Conservation (phyloP, 2,797 vertebrate species). For the Rhadinocentrus ornatus region DNA sequence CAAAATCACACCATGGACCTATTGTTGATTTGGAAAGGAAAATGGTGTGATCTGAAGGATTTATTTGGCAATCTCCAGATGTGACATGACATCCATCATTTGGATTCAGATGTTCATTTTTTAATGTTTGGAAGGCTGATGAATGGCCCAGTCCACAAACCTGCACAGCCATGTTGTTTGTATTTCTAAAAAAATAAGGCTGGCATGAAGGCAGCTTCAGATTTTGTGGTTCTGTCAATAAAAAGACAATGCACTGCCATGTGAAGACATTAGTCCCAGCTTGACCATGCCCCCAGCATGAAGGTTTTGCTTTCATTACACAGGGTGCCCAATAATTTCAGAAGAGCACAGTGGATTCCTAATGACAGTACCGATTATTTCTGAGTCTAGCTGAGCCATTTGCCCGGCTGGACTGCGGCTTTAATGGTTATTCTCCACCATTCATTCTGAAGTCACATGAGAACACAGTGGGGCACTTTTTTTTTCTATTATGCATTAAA, state of each 20-base stretch:
- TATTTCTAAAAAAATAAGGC: slow-evolving; percentile 9
- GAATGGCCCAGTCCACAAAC: neutral
- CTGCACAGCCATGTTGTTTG: neutral
- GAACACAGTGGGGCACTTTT: slow-evolving; percentile 12
- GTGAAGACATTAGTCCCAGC: slow-evolving; percentile 37
- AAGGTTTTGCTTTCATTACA: slow-evolving; percentile 33
- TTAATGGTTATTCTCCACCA: slow-evolving; percentile 11
- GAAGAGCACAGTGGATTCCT: slow-evolving; percentile 50
- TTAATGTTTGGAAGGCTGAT: neutral
- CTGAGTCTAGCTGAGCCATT: slow-evolving; percentile 47
- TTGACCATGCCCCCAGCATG: slow-evolving; percentile 27
- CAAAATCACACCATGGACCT: neutral
- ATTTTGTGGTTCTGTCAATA: slow-evolving; percentile 27
- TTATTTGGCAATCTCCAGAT: neutral
- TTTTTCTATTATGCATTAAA: slow-evolving; percentile 29
- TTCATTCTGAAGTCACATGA: slow-evolving; percentile 22
- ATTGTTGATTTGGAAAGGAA: neutral
- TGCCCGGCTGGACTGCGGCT: slow-evolving; percentile 40
- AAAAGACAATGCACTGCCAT: slow-evolving; percentile 11
- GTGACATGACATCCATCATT: neutral
- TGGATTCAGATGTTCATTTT: neutral
- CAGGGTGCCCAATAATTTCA: slow-evolving; percentile 34
- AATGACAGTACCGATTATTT: slow-evolving; percentile 63
- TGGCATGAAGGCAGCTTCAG: neutral
- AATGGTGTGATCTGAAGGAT: neutral